phyloP scores from a whole-genome alignment of 2,888 invertebrate genomes.

The Strigamia crassipes region DNA sequence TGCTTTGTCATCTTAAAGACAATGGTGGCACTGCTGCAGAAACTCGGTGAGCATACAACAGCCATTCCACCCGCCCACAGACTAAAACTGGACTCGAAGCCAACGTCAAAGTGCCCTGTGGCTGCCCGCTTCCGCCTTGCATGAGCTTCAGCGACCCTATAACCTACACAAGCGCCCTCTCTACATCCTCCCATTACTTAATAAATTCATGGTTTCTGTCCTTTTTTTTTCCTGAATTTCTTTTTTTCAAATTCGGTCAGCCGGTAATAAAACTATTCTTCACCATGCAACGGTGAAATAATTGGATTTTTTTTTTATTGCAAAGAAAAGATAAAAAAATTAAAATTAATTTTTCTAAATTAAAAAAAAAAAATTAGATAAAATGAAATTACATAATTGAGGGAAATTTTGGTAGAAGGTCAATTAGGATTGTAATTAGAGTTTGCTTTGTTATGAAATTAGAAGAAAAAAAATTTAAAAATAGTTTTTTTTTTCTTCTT shows the following conservation, averaged over 20 bases:
- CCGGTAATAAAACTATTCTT: background rate
- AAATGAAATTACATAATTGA: too few relatives aligned
- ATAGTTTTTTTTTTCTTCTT: too few relatives aligned
- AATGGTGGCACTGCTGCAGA: background rate
- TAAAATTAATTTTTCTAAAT: background rate
- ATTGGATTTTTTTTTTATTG: too few relatives aligned
- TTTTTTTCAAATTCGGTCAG: background rate
- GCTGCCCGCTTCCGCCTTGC: conserved; percentile 10
- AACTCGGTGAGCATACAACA: background rate
- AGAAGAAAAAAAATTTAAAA: too few relatives aligned
- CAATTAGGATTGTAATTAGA: too few relatives aligned
- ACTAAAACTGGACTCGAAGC: background rate
- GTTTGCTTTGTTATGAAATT: too few relatives aligned
- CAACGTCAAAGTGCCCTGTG: background rate
- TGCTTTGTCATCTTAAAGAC: conserved; percentile 15
- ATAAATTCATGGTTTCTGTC: background rate
- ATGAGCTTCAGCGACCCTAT: conserved; percentile 12
- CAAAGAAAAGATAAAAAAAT: background rate
- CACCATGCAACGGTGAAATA: too few relatives aligned
- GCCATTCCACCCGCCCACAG: background rate
- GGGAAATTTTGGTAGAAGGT: too few relatives aligned
- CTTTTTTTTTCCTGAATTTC: background rate
- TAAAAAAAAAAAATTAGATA: background rate
- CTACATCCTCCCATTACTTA: background rate
- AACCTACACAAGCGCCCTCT: conserved; percentile 23